Evolutionary conservation across 2,797 vertebrate genomes (phyloP).

Genomic region (Pipistrellus pygmaeus): DNA sequence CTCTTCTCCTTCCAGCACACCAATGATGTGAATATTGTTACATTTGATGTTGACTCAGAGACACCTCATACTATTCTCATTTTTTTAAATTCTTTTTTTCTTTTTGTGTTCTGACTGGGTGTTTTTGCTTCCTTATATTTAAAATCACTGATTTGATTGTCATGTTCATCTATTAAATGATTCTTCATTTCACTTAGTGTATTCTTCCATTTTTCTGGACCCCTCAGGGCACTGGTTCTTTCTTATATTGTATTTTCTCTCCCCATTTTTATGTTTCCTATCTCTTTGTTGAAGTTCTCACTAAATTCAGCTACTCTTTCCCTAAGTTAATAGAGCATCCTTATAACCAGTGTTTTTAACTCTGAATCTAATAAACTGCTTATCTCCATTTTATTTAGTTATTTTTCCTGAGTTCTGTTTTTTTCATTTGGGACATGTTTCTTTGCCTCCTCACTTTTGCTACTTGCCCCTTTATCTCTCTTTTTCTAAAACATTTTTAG

Average conservation of each 20-base stretch:
- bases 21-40: not conserved
- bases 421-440: not conserved
- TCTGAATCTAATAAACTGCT: not conserved
- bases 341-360: not conserved
- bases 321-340: not conserved
- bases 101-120: not conserved
- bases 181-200: not conserved
- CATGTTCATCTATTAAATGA: not conserved
- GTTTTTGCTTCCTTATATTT: not conserved
- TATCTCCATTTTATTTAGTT: not conserved
- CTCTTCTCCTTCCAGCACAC: not conserved
- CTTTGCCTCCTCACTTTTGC: not conserved
- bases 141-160: not conserved
- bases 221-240: not conserved
- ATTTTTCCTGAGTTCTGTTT: not conserved
- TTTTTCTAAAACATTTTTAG: slow-evolving; percentile 24
- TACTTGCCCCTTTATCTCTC: slow-evolving; percentile 53
- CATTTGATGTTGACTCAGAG: not conserved
- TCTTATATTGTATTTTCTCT: not conserved
- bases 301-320: not conserved
- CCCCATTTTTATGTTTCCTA: not conserved
- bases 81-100: not conserved
- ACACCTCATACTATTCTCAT: not conserved
- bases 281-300: not conserved
- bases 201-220: not conserved